Percentiles rank a stretch among this genome's conserved stretches.
Conservation (phyloP, 2,113 vertebrate genomes). For the Urocolius indicus region DNA sequence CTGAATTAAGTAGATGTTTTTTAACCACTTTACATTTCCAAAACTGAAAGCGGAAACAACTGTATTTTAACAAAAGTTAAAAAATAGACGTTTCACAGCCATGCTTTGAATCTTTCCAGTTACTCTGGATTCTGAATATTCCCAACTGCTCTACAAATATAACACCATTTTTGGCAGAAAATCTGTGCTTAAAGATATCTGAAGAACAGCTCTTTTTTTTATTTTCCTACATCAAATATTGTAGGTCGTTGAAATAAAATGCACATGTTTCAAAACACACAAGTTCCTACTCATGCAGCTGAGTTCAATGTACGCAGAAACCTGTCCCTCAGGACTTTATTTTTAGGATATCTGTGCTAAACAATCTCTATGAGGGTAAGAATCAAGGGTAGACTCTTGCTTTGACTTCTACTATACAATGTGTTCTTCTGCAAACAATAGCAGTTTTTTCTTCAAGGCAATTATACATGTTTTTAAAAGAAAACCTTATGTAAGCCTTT, state of each 20-base stretch:
- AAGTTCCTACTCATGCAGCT: background rate
- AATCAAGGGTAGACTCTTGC: background rate
- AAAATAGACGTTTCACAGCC: background rate
- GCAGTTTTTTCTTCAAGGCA: slow-evolving; percentile 29
- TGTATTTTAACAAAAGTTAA: background rate
- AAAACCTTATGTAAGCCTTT: slow-evolving; percentile 51
- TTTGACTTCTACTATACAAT: background rate
- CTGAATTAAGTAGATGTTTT: slow-evolving; percentile 28
- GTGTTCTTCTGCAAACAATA: slow-evolving; percentile 2
- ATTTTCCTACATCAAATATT: background rate
- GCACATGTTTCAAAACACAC: background rate
- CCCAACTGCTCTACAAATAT: background rate
- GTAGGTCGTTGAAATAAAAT: background rate
- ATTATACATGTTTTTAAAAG: slow-evolving; percentile 39
- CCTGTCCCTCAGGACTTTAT: background rate
- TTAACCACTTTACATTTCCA: slow-evolving; percentile 9
- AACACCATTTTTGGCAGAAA: background rate
- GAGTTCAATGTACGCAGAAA: background rate
- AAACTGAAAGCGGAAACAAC: slow-evolving; percentile 28
- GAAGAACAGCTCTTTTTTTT: background rate
- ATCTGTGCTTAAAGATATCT: background rate
- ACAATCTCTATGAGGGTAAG: background rate
- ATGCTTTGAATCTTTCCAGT: background rate
- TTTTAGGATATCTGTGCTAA: background rate
- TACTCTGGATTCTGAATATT: background rate